These are phyloP conservation scores for Pantherophis alleghaniensis DNA, from an alignment of 2,797 vertebrate species.

Conservation along the genomic window DNA sequence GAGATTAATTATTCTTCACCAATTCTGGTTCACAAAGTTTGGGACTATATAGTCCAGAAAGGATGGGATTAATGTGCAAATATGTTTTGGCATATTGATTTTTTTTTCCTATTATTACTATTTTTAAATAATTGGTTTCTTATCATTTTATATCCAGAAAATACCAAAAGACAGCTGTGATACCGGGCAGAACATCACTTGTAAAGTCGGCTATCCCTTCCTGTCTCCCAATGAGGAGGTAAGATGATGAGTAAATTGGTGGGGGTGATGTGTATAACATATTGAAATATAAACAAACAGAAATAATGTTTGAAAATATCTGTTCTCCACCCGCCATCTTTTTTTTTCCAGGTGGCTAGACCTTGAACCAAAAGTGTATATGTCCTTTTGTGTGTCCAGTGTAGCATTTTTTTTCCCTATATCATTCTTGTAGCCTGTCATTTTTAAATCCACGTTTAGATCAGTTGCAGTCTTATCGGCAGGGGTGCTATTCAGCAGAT, in stretches of 20 bases:
- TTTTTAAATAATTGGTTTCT: slow-evolving; percentile 6
- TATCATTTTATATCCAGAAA: slow-evolving; percentile 67
- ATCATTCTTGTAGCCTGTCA: neutral
- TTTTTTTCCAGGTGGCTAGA: neutral
- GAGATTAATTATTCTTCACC: neutral
- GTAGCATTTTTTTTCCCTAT: neutral
- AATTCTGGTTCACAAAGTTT: neutral
- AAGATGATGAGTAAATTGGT: slow-evolving; percentile 31
- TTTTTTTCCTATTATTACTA: neutral
- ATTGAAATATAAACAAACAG: neutral
- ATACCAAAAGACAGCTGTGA: slow-evolving; percentile 82
- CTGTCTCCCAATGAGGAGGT: slow-evolving; percentile 79
- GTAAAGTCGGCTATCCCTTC: slow-evolving; percentile 92
- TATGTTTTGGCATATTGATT: neutral
- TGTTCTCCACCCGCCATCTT: neutral
- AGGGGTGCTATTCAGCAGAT: too few relatives aligned
- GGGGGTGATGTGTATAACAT: neutral
- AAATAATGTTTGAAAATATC: neutral
- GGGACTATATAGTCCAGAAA: neutral
- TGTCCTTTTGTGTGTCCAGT: neutral
- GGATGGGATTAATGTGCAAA: neutral
- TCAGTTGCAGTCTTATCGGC: neutral
- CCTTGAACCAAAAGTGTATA: neutral
- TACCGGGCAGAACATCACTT: slow-evolving; percentile 80
- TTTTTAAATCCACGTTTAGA: neutral